Evolutionary conservation across 2,797 vertebrate genomes (phyloP).

Genomic region (Tarsius wallacei): DNA sequence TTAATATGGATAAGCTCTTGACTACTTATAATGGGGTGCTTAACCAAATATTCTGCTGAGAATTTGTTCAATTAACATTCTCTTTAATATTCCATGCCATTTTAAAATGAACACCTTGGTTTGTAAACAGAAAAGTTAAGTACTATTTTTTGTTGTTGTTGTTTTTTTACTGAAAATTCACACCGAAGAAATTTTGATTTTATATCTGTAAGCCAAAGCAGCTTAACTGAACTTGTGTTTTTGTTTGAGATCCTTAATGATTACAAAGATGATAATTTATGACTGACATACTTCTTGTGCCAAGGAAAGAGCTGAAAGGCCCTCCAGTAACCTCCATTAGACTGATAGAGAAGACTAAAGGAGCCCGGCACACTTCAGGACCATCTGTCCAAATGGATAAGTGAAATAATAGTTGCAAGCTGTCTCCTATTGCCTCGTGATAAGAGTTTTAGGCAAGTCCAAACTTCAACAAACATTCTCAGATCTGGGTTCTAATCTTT

Average conservation of each 20-base stretch:
- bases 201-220: slow-evolving; percentile 87
- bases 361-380: slow-evolving; percentile 95
- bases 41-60: slow-evolving; percentile 77
- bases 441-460: slow-evolving; percentile 92
- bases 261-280: slow-evolving; percentile 93
- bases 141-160: not conserved
- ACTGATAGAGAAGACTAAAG: slow-evolving; percentile 96
- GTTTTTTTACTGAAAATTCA: slow-evolving; percentile 61
- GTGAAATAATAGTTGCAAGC: slow-evolving; percentile 94
- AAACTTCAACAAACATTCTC: slow-evolving; percentile 86
- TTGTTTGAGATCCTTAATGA: slow-evolving; percentile 92
- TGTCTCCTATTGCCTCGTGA: slow-evolving; percentile 92
- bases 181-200: slow-evolving; percentile 86
- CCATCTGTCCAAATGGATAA: slow-evolving; percentile 97
- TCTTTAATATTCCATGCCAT: slow-evolving; percentile 26
- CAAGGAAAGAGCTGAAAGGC: slow-evolving; percentile 94
- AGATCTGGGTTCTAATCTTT: slow-evolving; percentile 75
- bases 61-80: slow-evolving; percentile 77
- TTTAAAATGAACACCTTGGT: slow-evolving; percentile 69
- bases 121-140: slow-evolving; percentile 74
- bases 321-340: slow-evolving; percentile 96
- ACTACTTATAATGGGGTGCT: slow-evolving; percentile 71
- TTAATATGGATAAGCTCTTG: slow-evolving; percentile 82
- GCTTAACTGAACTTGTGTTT: slow-evolving; percentile 91
- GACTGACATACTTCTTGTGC: slow-evolving; percentile 94